Evolutionary conservation across 2,888 invertebrate genomes (phyloP).

Genomic region (Galeruca laticollis): DNA sequence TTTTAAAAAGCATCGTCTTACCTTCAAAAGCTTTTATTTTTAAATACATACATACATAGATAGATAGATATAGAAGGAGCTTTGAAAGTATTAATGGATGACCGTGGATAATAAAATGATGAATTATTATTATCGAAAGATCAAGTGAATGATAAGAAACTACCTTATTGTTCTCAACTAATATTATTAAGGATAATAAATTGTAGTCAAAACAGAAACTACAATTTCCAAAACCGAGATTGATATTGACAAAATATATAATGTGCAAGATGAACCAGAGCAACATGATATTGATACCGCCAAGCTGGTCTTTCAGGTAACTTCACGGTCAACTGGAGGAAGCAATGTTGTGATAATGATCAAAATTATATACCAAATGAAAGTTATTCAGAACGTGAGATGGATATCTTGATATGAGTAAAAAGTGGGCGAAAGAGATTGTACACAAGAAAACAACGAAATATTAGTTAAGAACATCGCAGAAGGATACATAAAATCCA

Average conservation of each 20-base stretch:
- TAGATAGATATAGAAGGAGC: too few relatives aligned
- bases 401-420: slow-evolving; percentile 18
- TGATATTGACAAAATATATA: background rate
- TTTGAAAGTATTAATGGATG: too few relatives aligned
- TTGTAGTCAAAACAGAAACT: slow-evolving; percentile 3
- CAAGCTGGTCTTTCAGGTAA: slow-evolving; percentile 17
- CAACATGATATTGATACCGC: slow-evolving; percentile 14
- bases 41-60: too few relatives aligned
- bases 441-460: slow-evolving; percentile 16
- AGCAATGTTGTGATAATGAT: slow-evolving; percentile 4
- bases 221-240: background rate
- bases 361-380: slow-evolving; percentile 16
- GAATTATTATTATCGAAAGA: too few relatives aligned
- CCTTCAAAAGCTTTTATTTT: too few relatives aligned
- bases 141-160: too few relatives aligned
- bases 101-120: too few relatives aligned
- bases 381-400: background rate
- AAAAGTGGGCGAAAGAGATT: slow-evolving; percentile 2
- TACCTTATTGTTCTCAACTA: too few relatives aligned
- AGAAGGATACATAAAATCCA: slow-evolving; percentile 10
- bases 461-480: slow-evolving; percentile 13
- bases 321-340: slow-evolving; percentile 6
- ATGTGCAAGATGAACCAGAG: slow-evolving; percentile 14
- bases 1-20: too few relatives aligned
- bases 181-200: background rate